These are phyloP conservation scores for Listronotus bonariensis DNA, from an alignment of 1,140 invertebrate species.

Conservation along the genomic window DNA sequence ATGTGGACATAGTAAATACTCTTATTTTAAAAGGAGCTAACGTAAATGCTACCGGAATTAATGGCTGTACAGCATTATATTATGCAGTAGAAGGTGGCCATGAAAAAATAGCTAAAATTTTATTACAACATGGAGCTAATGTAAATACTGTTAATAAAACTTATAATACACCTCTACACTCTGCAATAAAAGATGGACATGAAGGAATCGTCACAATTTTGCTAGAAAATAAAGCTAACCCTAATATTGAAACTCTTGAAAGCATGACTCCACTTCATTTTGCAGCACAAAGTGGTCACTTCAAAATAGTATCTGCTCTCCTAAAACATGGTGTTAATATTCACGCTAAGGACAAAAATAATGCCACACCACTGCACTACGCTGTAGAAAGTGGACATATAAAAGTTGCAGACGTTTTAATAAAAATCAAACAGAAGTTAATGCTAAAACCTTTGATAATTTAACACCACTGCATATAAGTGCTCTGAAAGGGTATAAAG, in stretches of 20 bases:
- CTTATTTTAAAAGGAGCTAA: slow-evolving; percentile 18
- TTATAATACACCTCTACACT: slow-evolving; percentile 49
- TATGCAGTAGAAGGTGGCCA: slow-evolving; percentile 59
- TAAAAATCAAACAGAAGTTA: slow-evolving; percentile 57
- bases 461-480: slow-evolving; percentile 49
- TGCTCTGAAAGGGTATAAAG: slow-evolving; percentile 2
- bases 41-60: slow-evolving; percentile 25
- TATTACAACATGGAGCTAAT: slow-evolving; percentile 37
- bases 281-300: slow-evolving; percentile 54
- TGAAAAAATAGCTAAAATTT: slow-evolving; percentile 49
- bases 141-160: slow-evolving; percentile 25
- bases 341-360: slow-evolving; percentile 18
- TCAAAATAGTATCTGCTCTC: slow-evolving; percentile 50
- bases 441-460: slow-evolving; percentile 58
- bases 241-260: not conserved
- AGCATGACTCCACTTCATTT: slow-evolving; percentile 55
- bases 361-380: slow-evolving; percentile 55
- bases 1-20: slow-evolving; percentile 67
- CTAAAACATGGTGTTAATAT: slow-evolving; percentile 25
- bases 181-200: slow-evolving; percentile 55
- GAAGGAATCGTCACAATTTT: slow-evolving; percentile 50
- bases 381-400: slow-evolving; percentile 55
- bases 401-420: slow-evolving; percentile 54
- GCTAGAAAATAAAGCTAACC: slow-evolving; percentile 5
- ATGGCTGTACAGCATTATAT: slow-evolving; percentile 56